Evolutionary conservation across 2,888 invertebrate genomes (phyloP).

Genomic region (Caenorhabditis virilis): DNA sequence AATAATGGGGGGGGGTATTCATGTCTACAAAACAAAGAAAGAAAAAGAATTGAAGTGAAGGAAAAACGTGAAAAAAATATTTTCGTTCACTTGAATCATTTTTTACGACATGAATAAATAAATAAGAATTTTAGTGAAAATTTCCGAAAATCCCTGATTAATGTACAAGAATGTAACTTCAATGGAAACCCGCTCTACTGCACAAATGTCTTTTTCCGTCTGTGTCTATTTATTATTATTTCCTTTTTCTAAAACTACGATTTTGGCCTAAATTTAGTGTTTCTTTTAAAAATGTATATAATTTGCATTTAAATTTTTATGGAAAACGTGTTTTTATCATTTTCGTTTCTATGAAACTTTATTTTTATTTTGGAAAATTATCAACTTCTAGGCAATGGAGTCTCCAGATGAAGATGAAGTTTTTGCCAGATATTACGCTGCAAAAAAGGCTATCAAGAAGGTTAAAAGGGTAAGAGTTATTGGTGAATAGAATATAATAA

Average conservation of each 20-base stretch:
- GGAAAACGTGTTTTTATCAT: neutral
- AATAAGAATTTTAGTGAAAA: too few relatives aligned
- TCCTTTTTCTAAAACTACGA: neutral
- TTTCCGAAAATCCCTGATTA: too few relatives aligned
- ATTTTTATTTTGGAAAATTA: neutral
- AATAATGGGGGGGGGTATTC: too few relatives aligned
- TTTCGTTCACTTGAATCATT: too few relatives aligned
- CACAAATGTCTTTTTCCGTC: too few relatives aligned
- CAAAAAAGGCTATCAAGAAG: slow-evolving; percentile 21
- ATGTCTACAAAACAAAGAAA: too few relatives aligned
- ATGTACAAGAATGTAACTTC: too few relatives aligned
- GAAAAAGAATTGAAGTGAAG: too few relatives aligned
- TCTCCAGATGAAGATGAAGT: slow-evolving; percentile 24
- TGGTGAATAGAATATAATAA: neutral
- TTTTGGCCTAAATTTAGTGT: neutral
- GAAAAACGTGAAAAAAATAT: too few relatives aligned
- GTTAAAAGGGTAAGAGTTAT: slow-evolving; percentile 19
- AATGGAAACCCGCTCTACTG: too few relatives aligned
- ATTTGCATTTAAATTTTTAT: neutral
- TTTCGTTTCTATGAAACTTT: neutral
- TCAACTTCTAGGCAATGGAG: slow-evolving; percentile 18
- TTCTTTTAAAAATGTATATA: neutral
- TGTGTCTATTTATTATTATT: neutral
- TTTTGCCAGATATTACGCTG: slow-evolving; percentile 31
- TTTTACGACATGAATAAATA: too few relatives aligned